Base-by-base conservation (phyloP, 1,140 invertebrate genomes). In the Hestina assimilis region DNA sequence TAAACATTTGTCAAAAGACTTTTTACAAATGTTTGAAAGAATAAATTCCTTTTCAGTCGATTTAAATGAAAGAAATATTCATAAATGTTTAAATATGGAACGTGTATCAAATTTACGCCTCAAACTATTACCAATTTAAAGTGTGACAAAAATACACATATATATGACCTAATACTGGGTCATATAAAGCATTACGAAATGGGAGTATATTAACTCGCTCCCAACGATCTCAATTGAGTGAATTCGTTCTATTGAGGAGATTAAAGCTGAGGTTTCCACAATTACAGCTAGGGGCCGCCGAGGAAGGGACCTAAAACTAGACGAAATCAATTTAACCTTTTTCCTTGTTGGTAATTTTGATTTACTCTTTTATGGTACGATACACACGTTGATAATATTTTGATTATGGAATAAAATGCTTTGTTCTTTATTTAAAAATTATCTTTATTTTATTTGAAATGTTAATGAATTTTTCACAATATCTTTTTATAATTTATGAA, bases 221-320 rank as follows among this genome's bases (percentile, higher is more conserved):
- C 50, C 47, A 59, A 59, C 48, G 19, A 26, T 29, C 24, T 53
- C 57, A 59, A 59, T 59, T 51, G 57, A 59, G 26, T 42, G 42
- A 59, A 59, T 59, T 52, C 50, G 47, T 40, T 47, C 57, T 45
- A 59, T 59, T 59, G 57, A 51, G 29, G 31, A 51, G 48, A 51
- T 51, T 51, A 51, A 15, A 40, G 35, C 48, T 28, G 48, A 51
- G 48, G 48, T 51, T 51, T 51, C 35, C 48, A 51, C 48, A 51
- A 51, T 51, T 51, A 51, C 33, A 40, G 35, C 20, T 24, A 38
- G 48, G 48, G 48, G 48, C 48, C 48, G 21, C 8, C 19, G 31
- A 51, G 48, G 48, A 51, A 38, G 48, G 31, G 48, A 40, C 31
- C 45, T 48, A 48, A 48, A 48, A 48, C 45, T 48, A 35, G 48